A percentile compares a stretch with the other conserved stretches of the same genome.
Conservation (phyloP, 2,888 invertebrate genomes). For the Dasysyrphus tricinctus region DNA sequence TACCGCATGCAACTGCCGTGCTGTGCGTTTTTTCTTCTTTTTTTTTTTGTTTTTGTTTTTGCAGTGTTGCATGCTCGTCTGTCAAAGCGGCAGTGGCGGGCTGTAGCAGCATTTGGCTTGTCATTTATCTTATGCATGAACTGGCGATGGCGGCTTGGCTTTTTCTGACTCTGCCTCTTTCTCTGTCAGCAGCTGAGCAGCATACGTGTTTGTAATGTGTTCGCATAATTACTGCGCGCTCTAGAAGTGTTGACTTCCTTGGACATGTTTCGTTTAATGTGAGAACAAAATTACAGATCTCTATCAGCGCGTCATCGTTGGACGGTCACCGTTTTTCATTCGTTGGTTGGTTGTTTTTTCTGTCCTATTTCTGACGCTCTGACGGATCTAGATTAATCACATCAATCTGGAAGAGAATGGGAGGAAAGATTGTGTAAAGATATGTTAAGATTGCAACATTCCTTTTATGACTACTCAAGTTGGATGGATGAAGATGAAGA, state of each 20-base stretch:
- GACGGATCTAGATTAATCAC: conserved; percentile 71
- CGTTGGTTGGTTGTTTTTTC: conserved; percentile 6
- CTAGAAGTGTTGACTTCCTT: conserved; percentile 59
- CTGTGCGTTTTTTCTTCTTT: conserved; percentile 11
- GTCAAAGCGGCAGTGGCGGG: conserved; percentile 53
- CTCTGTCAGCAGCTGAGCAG: conserved; percentile 18
- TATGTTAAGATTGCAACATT: conserved; percentile 26
- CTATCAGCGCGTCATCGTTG: conserved; percentile 70
- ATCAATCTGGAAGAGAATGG: conserved; percentile 36
- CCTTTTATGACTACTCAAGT: conserved; percentile 15
- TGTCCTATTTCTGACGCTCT: conserved; percentile 25
- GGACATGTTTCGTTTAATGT: conserved; percentile 73
- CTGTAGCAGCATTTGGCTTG: conserved; percentile 49
- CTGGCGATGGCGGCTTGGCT: conserved; percentile 37
- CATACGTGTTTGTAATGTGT: conserved; percentile 68
- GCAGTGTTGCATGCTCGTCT: conserved; percentile 50
- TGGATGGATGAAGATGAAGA: not conserved
- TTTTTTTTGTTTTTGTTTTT: not conserved
- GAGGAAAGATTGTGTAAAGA: conserved; percentile 32
- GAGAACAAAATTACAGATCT: conserved; percentile 74
- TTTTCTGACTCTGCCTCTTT: conserved; percentile 7
- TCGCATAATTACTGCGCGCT: conserved; percentile 59
- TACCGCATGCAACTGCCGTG: conserved; percentile 40
- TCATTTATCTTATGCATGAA: conserved; percentile 70
- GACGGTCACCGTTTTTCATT: conserved; percentile 26